Evolutionary conservation across 2,797 vertebrate species (phyloP).

Genomic region (Apogon hyalosoma): DNA sequence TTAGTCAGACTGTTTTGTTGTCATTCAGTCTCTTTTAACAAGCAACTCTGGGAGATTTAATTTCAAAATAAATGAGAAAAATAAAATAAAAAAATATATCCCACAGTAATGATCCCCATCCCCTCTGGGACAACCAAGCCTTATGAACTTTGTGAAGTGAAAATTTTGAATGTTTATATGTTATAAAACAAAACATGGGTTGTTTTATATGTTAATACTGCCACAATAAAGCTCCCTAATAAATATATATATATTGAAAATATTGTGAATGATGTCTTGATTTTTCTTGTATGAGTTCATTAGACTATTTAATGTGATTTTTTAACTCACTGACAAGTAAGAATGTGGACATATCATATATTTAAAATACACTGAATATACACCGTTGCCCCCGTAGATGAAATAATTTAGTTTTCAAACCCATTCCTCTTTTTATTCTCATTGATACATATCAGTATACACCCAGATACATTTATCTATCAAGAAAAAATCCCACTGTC

Average conservation of each 20-base stretch:
- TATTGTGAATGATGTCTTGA: constrained; percentile 6
- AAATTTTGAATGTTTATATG: constrained; percentile 95
- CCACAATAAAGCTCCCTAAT: constrained; percentile 91
- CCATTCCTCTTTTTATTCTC: too few relatives aligned
- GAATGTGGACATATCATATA: too few relatives aligned
- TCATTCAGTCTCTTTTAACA: constrained; percentile 86
- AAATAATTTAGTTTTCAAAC: too few relatives aligned
- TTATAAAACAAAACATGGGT: constrained; percentile 87
- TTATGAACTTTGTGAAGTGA: constrained; percentile 97
- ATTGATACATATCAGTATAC: too few relatives aligned
- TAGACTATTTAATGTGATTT: background rate
- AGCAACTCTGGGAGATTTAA: constrained; percentile 90
- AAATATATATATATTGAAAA: constrained; percentile 66
- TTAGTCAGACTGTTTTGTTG: constrained; percentile 71
- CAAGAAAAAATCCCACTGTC: too few relatives aligned
- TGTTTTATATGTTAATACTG: constrained; percentile 99
- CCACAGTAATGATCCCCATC: constrained; percentile 67
- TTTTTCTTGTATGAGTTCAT: constrained; percentile 25
- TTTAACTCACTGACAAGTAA: background rate
- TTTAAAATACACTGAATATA: too few relatives aligned
- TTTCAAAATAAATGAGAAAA: constrained; percentile 76
- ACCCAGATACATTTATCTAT: too few relatives aligned
- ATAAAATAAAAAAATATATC: constrained; percentile 58
- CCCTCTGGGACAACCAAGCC: constrained; percentile 91
- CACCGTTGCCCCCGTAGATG: too few relatives aligned